phyloP scores from a whole-genome alignment of 2,797 vertebrate species.

The Dicrostonyx torquatus region DNA sequence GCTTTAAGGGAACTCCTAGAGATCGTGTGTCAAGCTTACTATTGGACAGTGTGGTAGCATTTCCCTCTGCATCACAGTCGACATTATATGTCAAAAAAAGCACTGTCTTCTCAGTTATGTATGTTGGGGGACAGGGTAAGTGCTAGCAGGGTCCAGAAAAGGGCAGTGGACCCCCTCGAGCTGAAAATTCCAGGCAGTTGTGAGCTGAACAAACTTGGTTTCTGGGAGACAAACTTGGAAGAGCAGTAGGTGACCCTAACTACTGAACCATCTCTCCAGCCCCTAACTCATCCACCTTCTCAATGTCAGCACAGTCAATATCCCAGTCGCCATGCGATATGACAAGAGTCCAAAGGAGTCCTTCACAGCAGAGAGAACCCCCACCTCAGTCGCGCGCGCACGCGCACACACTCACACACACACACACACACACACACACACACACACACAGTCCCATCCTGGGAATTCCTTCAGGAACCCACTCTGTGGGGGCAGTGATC shows the following conservation, averaged over 20 bases:
- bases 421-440: too few relatives aligned
- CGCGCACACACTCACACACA: too few relatives aligned
- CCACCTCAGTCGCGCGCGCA: too few relatives aligned
- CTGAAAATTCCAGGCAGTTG: not conserved
- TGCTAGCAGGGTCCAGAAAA: too few relatives aligned
- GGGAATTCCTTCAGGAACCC: not conserved
- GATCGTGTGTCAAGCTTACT: not conserved
- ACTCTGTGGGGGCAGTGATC: not conserved
- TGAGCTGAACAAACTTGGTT: not conserved
- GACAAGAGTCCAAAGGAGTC: not conserved
- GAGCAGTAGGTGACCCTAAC: too few relatives aligned
- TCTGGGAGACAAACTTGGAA: not conserved
- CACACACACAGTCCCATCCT: not conserved
- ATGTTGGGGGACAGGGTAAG: not conserved
- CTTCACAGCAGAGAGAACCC: not conserved
- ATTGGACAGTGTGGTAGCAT: not conserved
- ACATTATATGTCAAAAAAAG: constrained; percentile 4
- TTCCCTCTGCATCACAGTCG: not conserved
- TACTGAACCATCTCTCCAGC: not conserved
- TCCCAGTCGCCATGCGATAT: fast-evolving
- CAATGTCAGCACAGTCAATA: not conserved
- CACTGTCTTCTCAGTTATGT: not conserved
- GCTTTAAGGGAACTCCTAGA: not conserved
- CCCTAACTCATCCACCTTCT: not conserved
- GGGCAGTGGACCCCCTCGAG: not conserved